Evolutionary conservation across 2,888 invertebrate species (phyloP), one percentile per base, ranked within the genome.

Genomic region (Hydropsyche betteni): DNA sequence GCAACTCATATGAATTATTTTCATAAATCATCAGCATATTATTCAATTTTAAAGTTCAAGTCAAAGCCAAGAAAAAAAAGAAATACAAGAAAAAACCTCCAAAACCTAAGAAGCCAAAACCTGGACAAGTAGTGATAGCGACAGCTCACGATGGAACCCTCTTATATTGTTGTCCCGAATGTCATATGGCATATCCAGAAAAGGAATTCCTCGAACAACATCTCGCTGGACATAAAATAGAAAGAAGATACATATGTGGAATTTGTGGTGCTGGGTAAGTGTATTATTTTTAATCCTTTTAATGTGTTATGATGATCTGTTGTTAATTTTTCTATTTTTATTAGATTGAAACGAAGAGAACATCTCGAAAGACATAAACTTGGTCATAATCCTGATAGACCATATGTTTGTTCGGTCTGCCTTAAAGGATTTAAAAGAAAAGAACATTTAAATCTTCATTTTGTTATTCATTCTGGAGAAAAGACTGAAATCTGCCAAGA

Each of bases 401-500:
- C 94, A 53, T 93, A 92, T 83, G 92, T 92, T 58, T 94, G 94
- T 85, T 90, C 90, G 69, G 91, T 93, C 55, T 94, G 94, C 82
- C 88, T 91, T 84, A 94, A 94, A 84, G 92, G 91, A 5, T 94
- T 94, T 85, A 94, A 94, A 83, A 89, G 94, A 76, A 91, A 93
- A 83, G 94, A 94, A 82, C 94, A 94, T 81, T 88, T 94, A 81
- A 94, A 93, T 84, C 88, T 94, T 79, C 94, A 94, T 85, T 91
- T 92, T 81, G 93, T 94, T 81, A 94, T 94, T 83, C 94, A 94
- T 86, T 93, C 93, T 74, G 94, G 94, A 51, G 91, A 93, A 83
- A 94, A 94, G 85, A 93, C 92, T 5, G 93, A 94, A 83, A 91
- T 93, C 79, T 94, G 93, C 83, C 88, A 86, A 51, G 91, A 92